These are phyloP conservation scores for Portevinia maculata DNA, from an alignment of 2,888 invertebrate genomes.

Conservation along the genomic window DNA sequence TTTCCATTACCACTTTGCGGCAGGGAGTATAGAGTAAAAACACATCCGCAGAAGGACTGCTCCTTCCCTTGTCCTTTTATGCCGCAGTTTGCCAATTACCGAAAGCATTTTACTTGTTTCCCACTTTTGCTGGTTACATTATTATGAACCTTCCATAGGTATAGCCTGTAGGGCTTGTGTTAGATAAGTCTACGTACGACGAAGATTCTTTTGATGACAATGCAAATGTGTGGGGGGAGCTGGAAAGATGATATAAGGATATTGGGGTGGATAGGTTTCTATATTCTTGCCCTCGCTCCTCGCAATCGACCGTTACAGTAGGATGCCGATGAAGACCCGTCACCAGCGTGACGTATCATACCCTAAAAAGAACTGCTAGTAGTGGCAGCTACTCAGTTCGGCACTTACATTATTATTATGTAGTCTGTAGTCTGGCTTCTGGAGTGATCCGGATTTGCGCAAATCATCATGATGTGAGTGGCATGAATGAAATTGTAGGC, in stretches of 20 bases:
- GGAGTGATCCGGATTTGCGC: constrained; percentile 66
- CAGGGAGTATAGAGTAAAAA: background rate
- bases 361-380: background rate
- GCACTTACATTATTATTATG: too few species aligned
- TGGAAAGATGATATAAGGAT: background rate
- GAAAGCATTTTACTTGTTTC: constrained; percentile 35
- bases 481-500: constrained; percentile 40
- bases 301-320: constrained; percentile 19
- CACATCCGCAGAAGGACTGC: background rate
- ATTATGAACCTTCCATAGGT: background rate
- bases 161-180: constrained; percentile 40
- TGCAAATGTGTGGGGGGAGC: constrained; percentile 13
- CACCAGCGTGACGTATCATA: background rate
- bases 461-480: constrained; percentile 42
- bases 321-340: background rate
- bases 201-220: background rate
- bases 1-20: background rate
- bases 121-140: constrained; percentile 1
- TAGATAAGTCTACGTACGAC: constrained; percentile 16
- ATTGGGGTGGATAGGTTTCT: background rate
- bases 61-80: constrained; percentile 3
- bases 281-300: background rate
- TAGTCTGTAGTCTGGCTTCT: too few species aligned
- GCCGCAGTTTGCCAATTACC: constrained; percentile 47
- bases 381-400: background rate